These are phyloP conservation scores for Callipepla squamata DNA, from an alignment of 2,113 vertebrate species.

Conservation along the genomic window DNA sequence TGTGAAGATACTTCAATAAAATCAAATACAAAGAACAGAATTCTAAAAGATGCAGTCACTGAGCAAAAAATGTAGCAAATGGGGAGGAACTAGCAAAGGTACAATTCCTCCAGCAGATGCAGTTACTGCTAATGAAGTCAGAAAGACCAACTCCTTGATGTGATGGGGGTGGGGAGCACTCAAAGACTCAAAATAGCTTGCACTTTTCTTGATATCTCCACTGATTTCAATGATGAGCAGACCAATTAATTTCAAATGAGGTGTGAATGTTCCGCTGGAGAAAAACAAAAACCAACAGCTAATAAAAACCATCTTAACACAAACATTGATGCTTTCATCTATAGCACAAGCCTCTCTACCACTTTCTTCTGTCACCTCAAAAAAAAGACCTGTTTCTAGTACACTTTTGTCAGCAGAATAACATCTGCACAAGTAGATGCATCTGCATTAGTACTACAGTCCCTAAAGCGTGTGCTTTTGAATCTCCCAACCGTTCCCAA, in stretches of 20 bases:
- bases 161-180: neutral
- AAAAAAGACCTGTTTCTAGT: neutral
- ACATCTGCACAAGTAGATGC: neutral
- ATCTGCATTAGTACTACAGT: neutral
- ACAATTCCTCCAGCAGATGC: neutral
- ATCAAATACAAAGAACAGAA: neutral
- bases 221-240: neutral
- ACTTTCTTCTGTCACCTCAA: neutral
- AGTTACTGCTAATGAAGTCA: neutral
- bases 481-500: neutral
- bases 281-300: neutral
- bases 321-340: neutral
- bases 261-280: neutral
- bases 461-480: fast-evolving
- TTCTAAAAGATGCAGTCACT: neutral
- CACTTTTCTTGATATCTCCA: neutral
- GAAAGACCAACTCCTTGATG: neutral
- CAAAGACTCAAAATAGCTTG: neutral
- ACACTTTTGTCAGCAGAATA: neutral
- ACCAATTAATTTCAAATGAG: neutral
- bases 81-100: fast-evolving
- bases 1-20: neutral
- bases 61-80: neutral
- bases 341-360: neutral
- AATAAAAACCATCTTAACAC: neutral